Base-by-base conservation (phyloP, 2,113 vertebrate species). In the Dermatemys mawii region DNA sequence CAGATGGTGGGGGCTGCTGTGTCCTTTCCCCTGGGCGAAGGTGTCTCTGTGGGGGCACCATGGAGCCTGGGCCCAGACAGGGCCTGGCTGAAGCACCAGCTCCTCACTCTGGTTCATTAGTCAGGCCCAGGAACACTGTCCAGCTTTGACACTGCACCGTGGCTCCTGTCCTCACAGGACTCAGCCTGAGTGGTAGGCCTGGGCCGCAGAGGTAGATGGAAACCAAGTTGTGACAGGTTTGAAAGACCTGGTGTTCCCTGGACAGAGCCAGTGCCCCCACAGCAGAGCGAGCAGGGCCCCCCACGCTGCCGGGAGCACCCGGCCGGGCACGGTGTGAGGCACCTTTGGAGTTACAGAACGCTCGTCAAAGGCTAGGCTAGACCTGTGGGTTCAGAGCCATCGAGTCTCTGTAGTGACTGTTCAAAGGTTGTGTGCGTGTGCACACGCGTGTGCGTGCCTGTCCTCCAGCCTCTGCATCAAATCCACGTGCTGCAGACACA, bases 281-380 rank as follows among this genome's bases (percentile, higher is more conserved):
- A 8, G 50, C 70, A 11, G 92, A 53, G 78, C 5, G 51, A n/a
- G 0, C 26, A 49, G 87, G 79, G 35, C 38, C 76, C 2, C 27
- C 19, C 3, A 50, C 63, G 22, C 54, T 4, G 12, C 48, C 0
- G 1, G 46, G 26, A 54, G 8, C 0, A 16, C 2, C 48, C 51
- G 89, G 75, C 87, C 92, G 95, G 54, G 88, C 92, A 14, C 1
- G 1, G 24, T 79, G 50, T 29, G 44, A 22, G 1, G 44, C 6
- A 32, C 22, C 38, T 21, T 63, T 22, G 38, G 79, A 53, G 1
- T 22, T 81, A 48, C 55, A 57, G 49, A 35, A 8, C 63, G 50
- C 91, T 95, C 87, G 91, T 94, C 92, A 94, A 87, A 90, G 85
- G 81, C 88, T 16, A 84, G 48, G 90, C 84, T 53, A 90, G 80